Base-by-base conservation (phyloP, 2,113 vertebrate species). In the Neogale vison region DNA sequence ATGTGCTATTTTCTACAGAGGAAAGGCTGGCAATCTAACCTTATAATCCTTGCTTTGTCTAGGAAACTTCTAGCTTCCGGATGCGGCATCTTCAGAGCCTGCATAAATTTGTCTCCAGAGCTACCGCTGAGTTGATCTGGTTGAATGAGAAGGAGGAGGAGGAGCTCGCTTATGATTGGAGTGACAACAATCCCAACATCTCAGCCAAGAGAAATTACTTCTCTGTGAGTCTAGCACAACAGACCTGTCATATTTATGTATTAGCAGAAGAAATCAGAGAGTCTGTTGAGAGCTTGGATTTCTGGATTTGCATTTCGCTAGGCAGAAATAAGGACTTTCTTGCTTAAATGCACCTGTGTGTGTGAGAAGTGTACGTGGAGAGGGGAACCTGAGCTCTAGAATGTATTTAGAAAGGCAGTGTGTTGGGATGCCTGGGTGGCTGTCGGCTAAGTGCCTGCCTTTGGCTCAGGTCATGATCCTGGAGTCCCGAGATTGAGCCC, bases 121-220 rank as follows among this genome's bases (percentile, higher is more conserved):
- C 99, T 98, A 99, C 99, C 0, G 98, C 99, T 31, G 99, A 99
- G 98, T 99, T 99, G 95, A 99, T 99, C 95, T 99, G 99, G 99
- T 99, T 99, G 96, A 99, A 99, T 34, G 99, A 99, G 98, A 99
- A 99, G 96, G 99, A 99, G 98, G 99, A 99, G 98, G 99, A 99
- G 97, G 99, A 99, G 69, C 99, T 99, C 82, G 99, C 99, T 77
- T 99, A 98, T 13, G 99, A 99, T 98, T 99, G 99, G 99, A 99
- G 99, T 31, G 99, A 99, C 98, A 99, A 93, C 97, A 99, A 99
- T 98, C 97, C 99, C 55, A 99, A 99, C 98, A 99, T 99, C 85
- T 98, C 98, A 55, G 98, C 99, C 97, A 99, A 99, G 98, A 99
- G 95, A 97, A 99, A 99, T 72, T 99, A 99, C 77, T 99, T 99